These are phyloP conservation scores for Diachasmimorpha longicaudata DNA, from an alignment of 1,140 invertebrate species.

Conservation along the genomic window DNA sequence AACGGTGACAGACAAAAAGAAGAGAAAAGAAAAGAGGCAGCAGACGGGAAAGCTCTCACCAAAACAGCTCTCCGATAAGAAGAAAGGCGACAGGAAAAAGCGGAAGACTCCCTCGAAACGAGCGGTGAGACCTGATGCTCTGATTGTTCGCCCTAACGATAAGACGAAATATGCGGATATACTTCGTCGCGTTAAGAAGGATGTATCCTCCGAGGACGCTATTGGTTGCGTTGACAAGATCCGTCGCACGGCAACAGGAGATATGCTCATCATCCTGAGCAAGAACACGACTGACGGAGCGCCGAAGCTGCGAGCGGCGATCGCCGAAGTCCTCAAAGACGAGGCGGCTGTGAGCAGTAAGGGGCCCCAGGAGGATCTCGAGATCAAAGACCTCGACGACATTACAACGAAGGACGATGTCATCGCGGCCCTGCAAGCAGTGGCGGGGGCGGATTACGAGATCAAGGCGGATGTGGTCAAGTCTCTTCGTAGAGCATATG, in stretches of 20 bases:
- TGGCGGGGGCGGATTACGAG: not conserved
- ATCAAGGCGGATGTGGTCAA: not conserved
- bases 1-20: not conserved
- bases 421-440: not conserved
- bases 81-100: not conserved
- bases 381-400: not conserved
- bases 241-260: conserved; percentile 2
- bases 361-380: not conserved
- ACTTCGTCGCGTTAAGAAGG: not conserved
- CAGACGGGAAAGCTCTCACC: not conserved
- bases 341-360: not conserved
- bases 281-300: not conserved
- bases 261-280: conserved; percentile 4
- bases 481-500: not conserved
- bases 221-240: not conserved
- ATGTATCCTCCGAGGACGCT: not conserved
- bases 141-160: conserved; percentile 1
- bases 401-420: not conserved
- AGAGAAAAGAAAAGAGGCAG: not conserved
- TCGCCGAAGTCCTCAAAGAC: not conserved
- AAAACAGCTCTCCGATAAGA: not conserved
- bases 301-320: not conserved
- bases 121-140: not conserved
- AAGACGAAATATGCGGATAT: not conserved
- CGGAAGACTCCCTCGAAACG: not conserved